Evolutionary conservation across 2,797 vertebrate genomes (phyloP), one percentile per base, ranked within the genome.

Genomic region (Chlorospingus flavigularis): DNA sequence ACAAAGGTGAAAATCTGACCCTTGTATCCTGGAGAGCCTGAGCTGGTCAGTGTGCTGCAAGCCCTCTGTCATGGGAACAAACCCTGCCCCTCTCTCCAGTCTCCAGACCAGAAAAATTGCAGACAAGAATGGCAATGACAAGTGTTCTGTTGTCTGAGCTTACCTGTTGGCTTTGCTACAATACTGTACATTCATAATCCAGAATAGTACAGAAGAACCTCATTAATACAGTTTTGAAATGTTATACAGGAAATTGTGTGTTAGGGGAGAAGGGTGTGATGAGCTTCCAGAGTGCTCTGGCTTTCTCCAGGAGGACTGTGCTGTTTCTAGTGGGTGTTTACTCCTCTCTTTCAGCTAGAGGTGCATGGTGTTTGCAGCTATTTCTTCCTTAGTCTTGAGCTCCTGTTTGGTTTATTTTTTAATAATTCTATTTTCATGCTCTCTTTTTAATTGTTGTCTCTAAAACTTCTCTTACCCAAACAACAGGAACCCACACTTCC

Each of bases 401-500:
- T 58, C 5, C 12, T 31, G 11, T 70, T 62, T 40, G 18, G 2
- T 61, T 35, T 66, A 25, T 53, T 51, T 68, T 65, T 57, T 50
- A 42, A 42, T 30, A 4, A 10, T 62, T 31, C 35, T 30, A 11
- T 18, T 53, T 77, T 17, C 8, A 53, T 15, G 3, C 4, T 68
- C 4, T 55, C 16, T 63, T 48, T 43, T 57, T 28, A 53, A 35
- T 13, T 57, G 8, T 25, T 60, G 9, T 30, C 21, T 66, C 47
- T 66, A 58, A 80, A 89, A 31, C 17, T 65, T 35, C 23, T 67
- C 13, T 54, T 42, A n/a, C 5, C 48, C 54, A 45, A 39, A 20
- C 20, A 71, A 11, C 1, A 5, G 54, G 23, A 85, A 4, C 19
- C 45, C 2, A 0, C 10, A 9, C 14, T 80, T 60, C 50, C 57